Conservation (phyloP, 35 echinoderm and acorn worm species). For the Holothuria glaberrima region DNA sequence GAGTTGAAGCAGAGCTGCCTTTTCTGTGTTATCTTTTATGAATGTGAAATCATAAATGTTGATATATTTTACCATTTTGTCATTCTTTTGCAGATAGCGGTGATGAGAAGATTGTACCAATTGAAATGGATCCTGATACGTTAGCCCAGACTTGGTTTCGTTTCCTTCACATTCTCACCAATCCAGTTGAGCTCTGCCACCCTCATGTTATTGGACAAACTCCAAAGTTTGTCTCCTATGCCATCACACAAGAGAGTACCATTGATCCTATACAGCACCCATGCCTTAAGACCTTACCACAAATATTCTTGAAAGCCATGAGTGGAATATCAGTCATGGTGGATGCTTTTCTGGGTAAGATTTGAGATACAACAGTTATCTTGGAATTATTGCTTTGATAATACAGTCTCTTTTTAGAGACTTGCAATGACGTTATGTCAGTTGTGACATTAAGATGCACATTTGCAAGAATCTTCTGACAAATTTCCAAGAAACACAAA, state of each 20-base stretch:
- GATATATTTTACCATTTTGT: neutral
- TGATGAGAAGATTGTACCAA: conserved; percentile 84
- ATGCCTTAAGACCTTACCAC: conserved; percentile 85
- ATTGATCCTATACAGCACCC: conserved; percentile 83
- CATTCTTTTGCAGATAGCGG: conserved; percentile 56
- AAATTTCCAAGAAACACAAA: no score
- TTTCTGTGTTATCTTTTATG: no score
- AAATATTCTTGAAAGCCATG: conserved; percentile 94
- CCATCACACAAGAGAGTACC: conserved; percentile 65
- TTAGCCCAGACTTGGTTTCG: conserved; percentile 95
- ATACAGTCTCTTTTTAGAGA: no score
- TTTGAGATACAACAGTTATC: no score
- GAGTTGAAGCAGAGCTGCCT: no score
- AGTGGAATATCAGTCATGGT: conserved; percentile 86
- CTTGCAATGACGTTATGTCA: no score
- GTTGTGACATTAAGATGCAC: no score
- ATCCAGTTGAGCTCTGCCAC: conserved; percentile 93
- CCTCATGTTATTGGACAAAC: conserved; percentile 84
- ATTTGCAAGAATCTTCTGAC: no score
- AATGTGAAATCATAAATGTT: no score
- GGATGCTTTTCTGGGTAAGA: conserved; percentile 94
- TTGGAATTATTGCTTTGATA: no score
- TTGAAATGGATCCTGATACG: conserved; percentile 84
- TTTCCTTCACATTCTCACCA: conserved; percentile 89
- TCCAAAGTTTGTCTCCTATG: conserved; percentile 80